Evolutionary conservation across 2,113 vertebrate species (phyloP), one percentile per base, ranked within the genome.

Genomic region (Chinchilla lanigera): DNA sequence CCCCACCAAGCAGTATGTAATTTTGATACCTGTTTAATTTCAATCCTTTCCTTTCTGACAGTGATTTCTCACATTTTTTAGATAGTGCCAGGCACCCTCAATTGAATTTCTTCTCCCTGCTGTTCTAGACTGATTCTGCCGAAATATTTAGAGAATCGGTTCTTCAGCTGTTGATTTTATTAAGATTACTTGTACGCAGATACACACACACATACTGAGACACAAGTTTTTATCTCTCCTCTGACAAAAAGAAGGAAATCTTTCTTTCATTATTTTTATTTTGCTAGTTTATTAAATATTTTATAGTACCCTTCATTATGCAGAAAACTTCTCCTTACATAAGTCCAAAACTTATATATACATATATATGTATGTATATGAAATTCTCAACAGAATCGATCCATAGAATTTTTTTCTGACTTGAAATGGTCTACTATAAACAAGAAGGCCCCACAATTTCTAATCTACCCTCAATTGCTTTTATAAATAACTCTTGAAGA

Each of bases 11-110:
- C 52, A 97, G 54, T 0, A 83, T 98, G 86, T 92, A 97, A 98
- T 98, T 98, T 98, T 98, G 96, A 98, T 97, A 98, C 89, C 73
- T 97, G 97, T 96, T 97, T 98, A 98, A 98, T 98, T 98, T 98
- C 95, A 94, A 71, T 95, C 97, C 84, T 95, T 97, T 77, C 96
- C 97, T 81, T 96, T 89, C 95, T 98, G 96, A 98, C 97, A 98
- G 96, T 96, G 91, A 98, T 98, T 98, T 98, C 95, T 95, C 92
- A 94, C 84, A 38, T 80, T 97, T 97, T 97, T 93, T 86, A 97
- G 96, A 97, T 50, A 94, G 69, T 96, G 90, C 41, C 1, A 0
- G 67, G 71, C 52, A 98, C 38, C 90, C 83, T 97, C 97, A 97
- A 95, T 94, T 97, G 98, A 63, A 58, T 96, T 98, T 97, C 61